These are phyloP conservation scores for Brachyhypopomus gauderio DNA, from an alignment of 2,113 vertebrate species.

Conservation along the genomic window DNA sequence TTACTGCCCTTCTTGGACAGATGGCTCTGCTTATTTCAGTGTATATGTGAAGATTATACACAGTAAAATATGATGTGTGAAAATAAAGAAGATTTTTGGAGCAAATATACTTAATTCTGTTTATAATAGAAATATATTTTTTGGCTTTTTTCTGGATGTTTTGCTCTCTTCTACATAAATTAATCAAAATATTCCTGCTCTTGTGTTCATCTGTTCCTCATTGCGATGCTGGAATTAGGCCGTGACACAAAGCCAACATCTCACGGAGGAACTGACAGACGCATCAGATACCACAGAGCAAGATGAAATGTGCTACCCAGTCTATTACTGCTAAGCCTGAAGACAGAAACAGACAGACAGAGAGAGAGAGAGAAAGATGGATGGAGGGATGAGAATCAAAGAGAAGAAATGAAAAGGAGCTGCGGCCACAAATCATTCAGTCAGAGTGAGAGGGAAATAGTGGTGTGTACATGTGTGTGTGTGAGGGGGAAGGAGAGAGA, in stretches of 20 bases:
- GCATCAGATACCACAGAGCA: neutral
- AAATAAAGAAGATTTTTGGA: no score
- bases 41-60: no score
- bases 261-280: neutral
- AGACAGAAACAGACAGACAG: constrained; percentile 1
- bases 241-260: neutral
- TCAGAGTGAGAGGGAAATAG: constrained; percentile 32
- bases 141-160: neutral
- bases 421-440: neutral
- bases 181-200: no score
- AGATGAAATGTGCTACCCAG: neutral
- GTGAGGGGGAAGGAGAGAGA: neutral
- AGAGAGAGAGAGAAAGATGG: neutral
- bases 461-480: neutral
- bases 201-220: neutral
- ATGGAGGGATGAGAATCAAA: neutral
- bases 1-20: no score
- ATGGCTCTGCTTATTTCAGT: no score
- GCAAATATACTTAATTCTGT: neutral
- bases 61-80: no score
- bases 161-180: neutral
- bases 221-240: neutral
- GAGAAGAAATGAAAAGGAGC: constrained; percentile 7
- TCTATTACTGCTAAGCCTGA: neutral
- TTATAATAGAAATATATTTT: neutral